These are phyloP conservation scores for Chelon labrosus DNA, from an alignment of 2,797 vertebrate genomes.

Conservation along the genomic window DNA sequence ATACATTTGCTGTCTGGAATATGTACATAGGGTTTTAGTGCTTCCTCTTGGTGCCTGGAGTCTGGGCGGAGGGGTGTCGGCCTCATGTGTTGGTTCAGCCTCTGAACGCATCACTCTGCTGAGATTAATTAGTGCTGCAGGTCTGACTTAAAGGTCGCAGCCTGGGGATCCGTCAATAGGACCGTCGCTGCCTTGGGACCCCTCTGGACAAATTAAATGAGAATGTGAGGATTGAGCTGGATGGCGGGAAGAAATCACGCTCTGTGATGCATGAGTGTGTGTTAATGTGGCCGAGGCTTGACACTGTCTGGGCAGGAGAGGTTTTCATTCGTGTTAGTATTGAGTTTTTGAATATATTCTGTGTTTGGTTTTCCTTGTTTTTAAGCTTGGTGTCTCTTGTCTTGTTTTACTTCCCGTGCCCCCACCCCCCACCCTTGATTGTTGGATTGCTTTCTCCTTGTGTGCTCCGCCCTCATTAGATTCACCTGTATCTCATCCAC, in stretches of 20 bases:
- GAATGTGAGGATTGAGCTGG: conserved; percentile 47
- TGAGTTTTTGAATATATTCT: no score
- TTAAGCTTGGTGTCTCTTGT: no score
- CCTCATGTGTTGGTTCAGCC: conserved; percentile 41
- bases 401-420: no score
- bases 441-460: no score
- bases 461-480: no score
- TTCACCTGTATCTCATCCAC: no score
- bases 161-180: conserved; percentile 63
- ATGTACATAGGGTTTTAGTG: conserved; percentile 42
- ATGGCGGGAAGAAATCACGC: conserved; percentile 10
- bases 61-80: conserved; percentile 16
- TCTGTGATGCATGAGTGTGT: conserved; percentile 1
- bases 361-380: no score
- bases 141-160: conserved; percentile 70
- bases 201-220: conserved; percentile 63
- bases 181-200: conserved; percentile 47
- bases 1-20: conserved; percentile 48
- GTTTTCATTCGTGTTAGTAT: no score
- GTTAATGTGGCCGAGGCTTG: not conserved
- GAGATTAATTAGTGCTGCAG: conserved; percentile 73
- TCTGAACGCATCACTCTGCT: conserved; percentile 58
- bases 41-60: conserved; percentile 18
- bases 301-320: not conserved
- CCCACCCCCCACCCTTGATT: no score